phyloP scores from a whole-genome alignment of 2,797 vertebrate species.

The Hippopotamyrus pictus region DNA sequence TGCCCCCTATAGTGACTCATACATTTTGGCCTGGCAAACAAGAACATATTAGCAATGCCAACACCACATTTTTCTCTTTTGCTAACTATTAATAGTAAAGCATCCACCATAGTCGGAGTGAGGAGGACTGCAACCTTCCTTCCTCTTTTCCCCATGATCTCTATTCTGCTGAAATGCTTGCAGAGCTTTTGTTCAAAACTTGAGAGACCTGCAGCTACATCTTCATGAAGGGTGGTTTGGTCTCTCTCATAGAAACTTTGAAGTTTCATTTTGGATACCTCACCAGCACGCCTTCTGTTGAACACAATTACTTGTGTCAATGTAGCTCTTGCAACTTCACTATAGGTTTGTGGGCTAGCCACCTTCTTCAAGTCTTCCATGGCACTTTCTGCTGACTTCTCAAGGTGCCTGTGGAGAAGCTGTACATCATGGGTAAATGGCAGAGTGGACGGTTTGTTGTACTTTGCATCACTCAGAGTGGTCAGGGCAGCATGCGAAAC shows the following conservation, averaged over 20 bases:
- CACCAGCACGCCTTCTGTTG: conserved; percentile 13
- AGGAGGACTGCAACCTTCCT: conserved; percentile 11
- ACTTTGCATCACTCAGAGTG: neutral
- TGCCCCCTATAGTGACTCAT: neutral
- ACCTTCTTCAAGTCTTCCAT: neutral
- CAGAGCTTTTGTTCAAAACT: conserved; percentile 27
- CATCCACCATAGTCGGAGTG: neutral
- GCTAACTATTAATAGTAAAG: neutral
- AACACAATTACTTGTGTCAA: conserved; percentile 17
- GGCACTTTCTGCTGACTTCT: no score
- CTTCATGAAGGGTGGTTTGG: conserved; percentile 23
- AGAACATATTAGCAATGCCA: neutral
- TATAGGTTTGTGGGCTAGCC: neutral
- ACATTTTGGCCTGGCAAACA: no score
- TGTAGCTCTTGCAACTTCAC: conserved; percentile 15
- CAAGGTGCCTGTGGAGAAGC: neutral
- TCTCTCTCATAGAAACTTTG: conserved; percentile 23
- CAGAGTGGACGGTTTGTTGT: neutral
- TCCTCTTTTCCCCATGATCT: conserved; percentile 16
- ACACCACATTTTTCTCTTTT: neutral
- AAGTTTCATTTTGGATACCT: conserved; percentile 24
- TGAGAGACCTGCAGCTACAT: conserved; percentile 29
- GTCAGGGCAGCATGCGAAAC: neutral
- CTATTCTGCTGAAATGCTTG: conserved; percentile 16
- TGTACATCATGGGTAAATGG: neutral